Evolutionary conservation across 2,888 invertebrate species (phyloP), one percentile per base, ranked within the genome.

Genomic region (Brachyopa scutellaris): DNA sequence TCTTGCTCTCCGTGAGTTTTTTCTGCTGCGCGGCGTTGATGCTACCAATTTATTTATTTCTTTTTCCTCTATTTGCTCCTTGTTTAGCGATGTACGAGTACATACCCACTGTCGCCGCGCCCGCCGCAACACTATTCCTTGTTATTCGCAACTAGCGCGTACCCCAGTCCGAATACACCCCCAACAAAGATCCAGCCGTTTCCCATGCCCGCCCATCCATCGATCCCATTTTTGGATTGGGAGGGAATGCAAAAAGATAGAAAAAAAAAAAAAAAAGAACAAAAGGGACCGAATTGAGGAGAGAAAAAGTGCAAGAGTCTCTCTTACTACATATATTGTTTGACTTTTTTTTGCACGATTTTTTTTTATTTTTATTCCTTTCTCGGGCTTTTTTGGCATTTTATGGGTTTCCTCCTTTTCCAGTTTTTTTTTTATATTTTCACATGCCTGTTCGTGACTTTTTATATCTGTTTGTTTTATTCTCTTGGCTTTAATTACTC

Each of bases 1-100:
- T 80, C 80, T 80, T 76, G 69, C 82, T 82, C 82, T 82, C 82
- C 7, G 64, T 70, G 66, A 72, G 47, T 70, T 77, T 77, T 45
- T 77, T 72, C 77, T 77, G 64, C 77, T 82, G 82, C 82, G 82
- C 82, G 82, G 82, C 82, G 82, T 38, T 82, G 66, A 70, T 77
- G 77, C 61, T 72, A 59, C 15, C 51, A 64, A 70, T 53, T 59
- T 47, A 23, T 70, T 64, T 42, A 59, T 36, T 45, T 51, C 47
- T 5, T 47, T n/a, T n/a, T 62, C n/a, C 31, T 79, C 29, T 72
- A 42, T 45, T 70, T 70, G 23, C 13, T 67, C 51, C 59, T 38
- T 59, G 49, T 40, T 59, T 21, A 31, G 51, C 23, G 23, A 62
- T 74, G 61, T 73, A 55, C 49, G 36, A n/a, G n/a, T n/a, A n/a